Conservation (phyloP, 2,888 invertebrate genomes). For the Hypomecis atomaria region DNA sequence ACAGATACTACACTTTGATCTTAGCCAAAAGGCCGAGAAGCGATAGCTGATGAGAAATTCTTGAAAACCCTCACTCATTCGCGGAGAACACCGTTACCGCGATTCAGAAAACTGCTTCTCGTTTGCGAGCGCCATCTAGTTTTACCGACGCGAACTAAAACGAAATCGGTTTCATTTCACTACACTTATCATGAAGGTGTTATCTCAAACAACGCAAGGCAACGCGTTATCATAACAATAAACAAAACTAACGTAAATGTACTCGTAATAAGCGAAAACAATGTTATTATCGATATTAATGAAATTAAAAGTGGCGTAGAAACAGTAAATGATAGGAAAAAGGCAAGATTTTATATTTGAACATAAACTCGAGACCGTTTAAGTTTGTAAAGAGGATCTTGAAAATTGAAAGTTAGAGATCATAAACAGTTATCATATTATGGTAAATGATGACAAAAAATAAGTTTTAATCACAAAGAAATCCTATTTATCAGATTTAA, state of each 20-base stretch:
- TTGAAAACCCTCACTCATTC: neutral
- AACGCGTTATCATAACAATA: constrained; percentile 14
- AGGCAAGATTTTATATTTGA: too few species aligned
- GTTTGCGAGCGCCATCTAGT: constrained; percentile 28
- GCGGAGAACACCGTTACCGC: constrained; percentile 17
- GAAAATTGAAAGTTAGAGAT: neutral
- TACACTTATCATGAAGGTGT: neutral
- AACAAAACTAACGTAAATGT: constrained; percentile 6
- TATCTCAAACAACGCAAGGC: neutral
- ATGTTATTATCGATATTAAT: neutral
- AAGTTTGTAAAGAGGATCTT: too few species aligned
- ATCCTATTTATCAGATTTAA: too few species aligned
- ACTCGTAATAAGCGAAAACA: neutral
- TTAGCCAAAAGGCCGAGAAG: constrained; percentile 38
- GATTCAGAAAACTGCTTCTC: constrained; percentile 14
- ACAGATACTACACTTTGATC: constrained; percentile 36
- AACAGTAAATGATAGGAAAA: too few species aligned
- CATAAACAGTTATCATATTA: neutral
- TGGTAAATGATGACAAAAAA: too few species aligned
- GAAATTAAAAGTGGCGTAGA: neutral
- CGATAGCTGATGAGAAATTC: constrained; percentile 3
- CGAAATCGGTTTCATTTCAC: neutral
- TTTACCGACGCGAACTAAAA: constrained; percentile 3
- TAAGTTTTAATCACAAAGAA: too few species aligned
- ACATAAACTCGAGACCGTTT: too few species aligned